Base-by-base conservation (phyloP, 2,113 vertebrate genomes). In the Kryptolebias marmoratus region DNA sequence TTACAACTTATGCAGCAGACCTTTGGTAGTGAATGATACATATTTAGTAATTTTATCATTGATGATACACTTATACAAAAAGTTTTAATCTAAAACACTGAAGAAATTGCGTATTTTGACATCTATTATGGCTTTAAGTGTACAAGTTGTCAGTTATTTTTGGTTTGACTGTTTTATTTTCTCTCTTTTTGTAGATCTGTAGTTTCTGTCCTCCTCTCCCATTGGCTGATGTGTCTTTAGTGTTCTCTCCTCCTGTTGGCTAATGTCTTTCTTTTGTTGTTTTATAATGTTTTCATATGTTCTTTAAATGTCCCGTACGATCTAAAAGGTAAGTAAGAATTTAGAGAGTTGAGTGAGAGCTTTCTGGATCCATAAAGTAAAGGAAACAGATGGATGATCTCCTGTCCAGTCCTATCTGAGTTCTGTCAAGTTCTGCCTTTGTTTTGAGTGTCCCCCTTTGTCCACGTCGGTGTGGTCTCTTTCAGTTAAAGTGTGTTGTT, bases 401-500 rank as follows among this genome's bases (percentile, higher is more conserved):
- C 10, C 0, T 68, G 22, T 36, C 2, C 12, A 22, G 49, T 12
- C n/a, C 16, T 48, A 42, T 79, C 66, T 42, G 36, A 31, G 18
- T 50, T 6, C 49, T 50, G 5, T 18, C 39, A 36, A 36, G 32
- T 36, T 36, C 39, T 42, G 39, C 2, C 39, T 42, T 6, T 9
- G 39, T 42, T 42, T 10, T 42, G 39, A 22, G 48, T 64, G 59
- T 73, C 63, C 13, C 2, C 22, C 16, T 32, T 14, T 4, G 68
- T 56, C 49, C 59, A 8, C 49, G 31, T 31, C 42, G 39, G 9
- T 62, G 8, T 80, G 62, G 67, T 11, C 47, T 74, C 57, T 58
- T 47, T 48, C 42, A 32, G 79, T 65, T 90, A 81, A 84, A 86
- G 60, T 45, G 55, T 87, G 68, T 87, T 89, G 79, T 91, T 79